phyloP scores from a whole-genome alignment of 2,888 invertebrate genomes.

The Ariolimax columbianus region DNA sequence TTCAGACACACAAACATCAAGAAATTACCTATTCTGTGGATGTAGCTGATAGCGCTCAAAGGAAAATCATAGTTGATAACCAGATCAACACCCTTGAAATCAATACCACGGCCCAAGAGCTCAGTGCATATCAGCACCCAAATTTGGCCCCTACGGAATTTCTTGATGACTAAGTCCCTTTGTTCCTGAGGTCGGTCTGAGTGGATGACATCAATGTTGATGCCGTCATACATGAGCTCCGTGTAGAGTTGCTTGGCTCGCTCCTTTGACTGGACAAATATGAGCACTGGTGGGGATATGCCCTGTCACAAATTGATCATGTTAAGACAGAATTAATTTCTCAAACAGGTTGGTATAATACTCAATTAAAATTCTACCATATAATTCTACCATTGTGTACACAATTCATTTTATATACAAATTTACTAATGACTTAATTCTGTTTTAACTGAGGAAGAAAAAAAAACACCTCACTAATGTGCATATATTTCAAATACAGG shows the following conservation, averaged over 20 bases:
- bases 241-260: conserved; percentile 93
- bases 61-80: conserved; percentile 99
- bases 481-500: no score
- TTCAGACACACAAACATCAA: conserved; percentile 76
- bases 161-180: conserved; percentile 93
- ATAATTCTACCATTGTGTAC: no score
- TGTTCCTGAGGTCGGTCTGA: conserved; percentile 92
- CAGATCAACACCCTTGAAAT: conserved; percentile 96
- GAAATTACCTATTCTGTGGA: conserved; percentile 83
- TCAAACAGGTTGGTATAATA: background rate
- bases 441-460: no score
- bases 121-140: conserved; percentile 98
- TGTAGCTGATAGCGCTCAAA: conserved; percentile 76
- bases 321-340: background rate
- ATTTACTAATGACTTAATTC: no score
- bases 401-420: no score
- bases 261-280: conserved; percentile 93
- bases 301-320: conserved; percentile 39
- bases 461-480: no score
- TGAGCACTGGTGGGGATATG: conserved; percentile 91
- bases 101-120: conserved; percentile 96
- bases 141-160: conserved; percentile 93
- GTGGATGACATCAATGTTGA: conserved; percentile 95
- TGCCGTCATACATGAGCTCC: conserved; percentile 90
- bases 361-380: no score